Conservation (phyloP, 2,113 vertebrate species). For the Pipa parva region DNA sequence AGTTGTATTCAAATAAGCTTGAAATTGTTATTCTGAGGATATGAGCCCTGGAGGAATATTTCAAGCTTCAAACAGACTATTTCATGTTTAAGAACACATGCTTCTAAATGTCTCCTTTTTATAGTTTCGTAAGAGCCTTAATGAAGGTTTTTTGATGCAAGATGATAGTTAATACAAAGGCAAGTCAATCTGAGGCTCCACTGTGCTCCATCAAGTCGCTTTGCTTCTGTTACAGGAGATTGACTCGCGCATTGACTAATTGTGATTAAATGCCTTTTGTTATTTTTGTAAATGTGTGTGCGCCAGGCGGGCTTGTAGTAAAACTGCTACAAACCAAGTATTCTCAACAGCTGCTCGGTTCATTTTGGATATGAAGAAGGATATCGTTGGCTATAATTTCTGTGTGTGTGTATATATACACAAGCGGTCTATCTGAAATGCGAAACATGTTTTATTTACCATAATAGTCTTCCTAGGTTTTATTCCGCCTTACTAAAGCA, state of each 20-base stretch:
- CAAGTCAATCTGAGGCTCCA: constrained; percentile 70
- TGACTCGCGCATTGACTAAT: constrained; percentile 60
- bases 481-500: neutral
- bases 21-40: constrained; percentile 55
- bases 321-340: constrained; percentile 69
- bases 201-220: constrained; percentile 67
- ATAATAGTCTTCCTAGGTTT: neutral
- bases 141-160: constrained; percentile 66
- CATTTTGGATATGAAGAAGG: constrained; percentile 56
- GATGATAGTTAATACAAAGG: constrained; percentile 75
- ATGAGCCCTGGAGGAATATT: constrained; percentile 57
- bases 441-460: constrained; percentile 14
- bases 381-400: constrained; percentile 74
- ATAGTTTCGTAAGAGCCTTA: constrained; percentile 62
- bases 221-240: constrained; percentile 68
- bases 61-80: constrained; percentile 56
- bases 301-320: constrained; percentile 70
- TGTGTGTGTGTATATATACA: constrained; percentile 66
- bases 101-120: constrained; percentile 65
- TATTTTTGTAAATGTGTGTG: constrained; percentile 59
- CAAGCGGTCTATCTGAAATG: neutral
- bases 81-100: constrained; percentile 65
- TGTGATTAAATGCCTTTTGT: constrained; percentile 69
- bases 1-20: constrained; percentile 54
- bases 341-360: constrained; percentile 66